phyloP scores from a whole-genome alignment of 2,113 vertebrate genomes.

The Paratilapia polleni region DNA sequence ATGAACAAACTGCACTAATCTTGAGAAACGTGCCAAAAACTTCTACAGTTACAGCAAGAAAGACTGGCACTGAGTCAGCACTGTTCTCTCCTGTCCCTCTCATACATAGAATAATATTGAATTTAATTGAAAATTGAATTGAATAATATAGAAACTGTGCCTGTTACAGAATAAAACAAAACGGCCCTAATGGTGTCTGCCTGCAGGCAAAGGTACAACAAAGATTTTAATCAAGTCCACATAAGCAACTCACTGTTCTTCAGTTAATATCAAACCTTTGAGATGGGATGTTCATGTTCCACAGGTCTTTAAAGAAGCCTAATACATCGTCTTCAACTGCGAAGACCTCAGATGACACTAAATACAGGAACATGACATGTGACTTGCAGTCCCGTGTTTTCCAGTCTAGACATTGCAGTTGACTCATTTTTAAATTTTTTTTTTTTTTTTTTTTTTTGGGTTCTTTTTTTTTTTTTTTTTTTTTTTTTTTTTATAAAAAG shows the following conservation, averaged over 20 bases:
- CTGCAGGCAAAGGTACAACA: background rate
- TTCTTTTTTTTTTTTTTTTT: no score
- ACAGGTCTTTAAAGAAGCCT: background rate
- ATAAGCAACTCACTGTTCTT: background rate
- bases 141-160: fast-evolving
- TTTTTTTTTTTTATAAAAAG: no score
- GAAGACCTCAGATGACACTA: background rate
- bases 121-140: no score
- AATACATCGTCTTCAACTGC: background rate
- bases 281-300: background rate
- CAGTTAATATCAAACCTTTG: background rate
- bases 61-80: background rate
- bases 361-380: background rate
- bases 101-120: no score
- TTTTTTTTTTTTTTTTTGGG: no score
- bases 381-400: background rate
- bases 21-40: background rate
- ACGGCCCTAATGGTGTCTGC: background rate
- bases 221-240: background rate
- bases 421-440: no score
- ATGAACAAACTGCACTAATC: background rate
- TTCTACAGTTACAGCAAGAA: background rate
- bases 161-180: background rate
- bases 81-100: background rate
- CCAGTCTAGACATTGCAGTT: background rate